phyloP scores from a whole-genome alignment of 1,140 invertebrate species.

The Drosophila pruinosa region DNA sequence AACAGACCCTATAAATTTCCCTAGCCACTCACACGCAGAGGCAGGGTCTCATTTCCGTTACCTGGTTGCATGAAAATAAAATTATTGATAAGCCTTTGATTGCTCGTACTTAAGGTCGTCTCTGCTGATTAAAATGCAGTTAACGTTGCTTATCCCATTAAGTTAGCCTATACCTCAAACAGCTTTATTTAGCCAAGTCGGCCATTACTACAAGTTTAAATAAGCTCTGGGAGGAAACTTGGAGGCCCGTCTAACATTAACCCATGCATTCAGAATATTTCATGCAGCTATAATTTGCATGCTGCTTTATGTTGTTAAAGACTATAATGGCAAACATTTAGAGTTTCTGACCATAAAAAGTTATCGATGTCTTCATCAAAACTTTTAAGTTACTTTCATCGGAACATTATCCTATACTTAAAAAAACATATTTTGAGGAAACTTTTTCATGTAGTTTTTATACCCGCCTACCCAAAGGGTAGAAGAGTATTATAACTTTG shows the following conservation, averaged over 20 bases:
- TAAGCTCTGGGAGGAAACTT: conserved; percentile 54
- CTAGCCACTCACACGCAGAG: conserved; percentile 52
- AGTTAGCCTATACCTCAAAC: conserved; percentile 36
- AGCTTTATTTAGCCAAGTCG: conserved; percentile 57
- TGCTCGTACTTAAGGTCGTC: conserved; percentile 2
- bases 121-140: conserved; percentile 70
- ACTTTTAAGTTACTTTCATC: too few relatives aligned
- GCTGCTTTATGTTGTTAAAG: conserved; percentile 35
- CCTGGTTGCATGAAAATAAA: conserved; percentile 59
- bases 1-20: conserved; percentile 82
- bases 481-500: too few relatives aligned
- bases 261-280: conserved; percentile 82
- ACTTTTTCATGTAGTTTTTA: too few relatives aligned
- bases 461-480: too few relatives aligned
- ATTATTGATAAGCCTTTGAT: conserved; percentile 71
- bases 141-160: background rate
- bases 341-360: too few relatives aligned
- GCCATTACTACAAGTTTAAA: conserved; percentile 33
- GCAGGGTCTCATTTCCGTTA: background rate
- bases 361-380: too few relatives aligned
- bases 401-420: too few relatives aligned
- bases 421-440: too few relatives aligned
- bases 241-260: conserved; percentile 63
- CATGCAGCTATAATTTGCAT: conserved; percentile 74
- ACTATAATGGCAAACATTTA: background rate